Percentiles rank a stretch among this genome's conserved stretches.
phyloP scores from a whole-genome alignment of 2,888 invertebrate genomes.

The Gastracanthus pulcherrimus region DNA sequence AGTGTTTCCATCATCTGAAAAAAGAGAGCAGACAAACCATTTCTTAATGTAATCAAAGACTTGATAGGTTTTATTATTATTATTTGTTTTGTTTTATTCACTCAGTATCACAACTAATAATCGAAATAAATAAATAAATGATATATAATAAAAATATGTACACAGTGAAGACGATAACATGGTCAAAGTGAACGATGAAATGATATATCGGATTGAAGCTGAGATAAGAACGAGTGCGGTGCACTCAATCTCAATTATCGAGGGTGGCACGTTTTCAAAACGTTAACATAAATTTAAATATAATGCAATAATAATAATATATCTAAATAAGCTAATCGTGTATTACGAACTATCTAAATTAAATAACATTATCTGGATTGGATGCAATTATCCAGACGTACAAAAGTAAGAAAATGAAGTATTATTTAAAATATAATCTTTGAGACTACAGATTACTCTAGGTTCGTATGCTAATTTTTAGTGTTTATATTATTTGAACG shows the following conservation, averaged over 20 bases:
- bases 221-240: not conserved
- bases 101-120: not conserved
- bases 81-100: not conserved
- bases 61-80: not conserved
- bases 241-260: no score
- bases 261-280: constrained; percentile 22
- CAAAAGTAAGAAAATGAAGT: no score
- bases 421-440: no score
- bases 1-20: constrained; percentile 91
- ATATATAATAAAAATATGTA: constrained; percentile 24
- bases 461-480: no score
- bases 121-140: not conserved
- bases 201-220: not conserved
- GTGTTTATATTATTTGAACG: no score
- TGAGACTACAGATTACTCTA: no score
- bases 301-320: not conserved
- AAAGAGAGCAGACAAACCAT: constrained; percentile 65
- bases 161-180: constrained; percentile 16
- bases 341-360: no score
- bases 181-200: not conserved
- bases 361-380: no score
- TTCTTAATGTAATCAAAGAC: not conserved
- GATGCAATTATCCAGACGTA: no score
- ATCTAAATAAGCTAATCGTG: no score
- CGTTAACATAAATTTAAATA: not conserved